phyloP scores from a whole-genome alignment of 2,113 vertebrate genomes.

The Amia ocellicauda region DNA sequence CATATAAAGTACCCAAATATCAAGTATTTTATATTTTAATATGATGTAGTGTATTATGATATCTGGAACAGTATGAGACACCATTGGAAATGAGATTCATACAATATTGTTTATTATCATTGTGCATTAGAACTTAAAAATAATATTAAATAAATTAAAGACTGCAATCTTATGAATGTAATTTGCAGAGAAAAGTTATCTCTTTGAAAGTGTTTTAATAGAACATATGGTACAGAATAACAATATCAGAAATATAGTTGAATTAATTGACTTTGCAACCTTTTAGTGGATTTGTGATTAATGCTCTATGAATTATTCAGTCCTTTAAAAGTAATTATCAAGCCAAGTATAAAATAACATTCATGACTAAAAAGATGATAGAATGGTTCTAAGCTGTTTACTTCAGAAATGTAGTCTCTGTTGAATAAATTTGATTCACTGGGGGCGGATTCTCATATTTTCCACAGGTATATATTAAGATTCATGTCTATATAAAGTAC shows the following conservation, averaged over 20 bases:
- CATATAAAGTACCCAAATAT: too few relatives aligned
- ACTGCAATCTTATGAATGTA: too few relatives aligned
- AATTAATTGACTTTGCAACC: conserved; percentile 21
- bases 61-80: too few relatives aligned
- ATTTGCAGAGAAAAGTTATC: too few relatives aligned
- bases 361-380: conserved; percentile 13
- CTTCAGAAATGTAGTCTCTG: conserved; percentile 15
- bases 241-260: conserved; percentile 4
- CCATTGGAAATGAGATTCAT: too few relatives aligned
- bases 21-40: too few relatives aligned
- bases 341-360: conserved; percentile 12
- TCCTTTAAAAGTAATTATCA: conserved; percentile 26
- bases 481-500: neutral
- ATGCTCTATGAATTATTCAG: conserved; percentile 26
- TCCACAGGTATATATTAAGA: neutral
- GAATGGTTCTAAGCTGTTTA: neutral
- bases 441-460: neutral
- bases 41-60: too few relatives aligned
- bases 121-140: too few relatives aligned
- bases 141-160: too few relatives aligned
- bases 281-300: conserved; percentile 25
- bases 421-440: neutral
- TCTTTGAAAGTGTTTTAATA: neutral
- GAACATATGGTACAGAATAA: conserved; percentile 12
- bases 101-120: too few relatives aligned